Evolutionary conservation across 2,797 vertebrate genomes (phyloP).

Genomic region (Monodelphis domestica): DNA sequence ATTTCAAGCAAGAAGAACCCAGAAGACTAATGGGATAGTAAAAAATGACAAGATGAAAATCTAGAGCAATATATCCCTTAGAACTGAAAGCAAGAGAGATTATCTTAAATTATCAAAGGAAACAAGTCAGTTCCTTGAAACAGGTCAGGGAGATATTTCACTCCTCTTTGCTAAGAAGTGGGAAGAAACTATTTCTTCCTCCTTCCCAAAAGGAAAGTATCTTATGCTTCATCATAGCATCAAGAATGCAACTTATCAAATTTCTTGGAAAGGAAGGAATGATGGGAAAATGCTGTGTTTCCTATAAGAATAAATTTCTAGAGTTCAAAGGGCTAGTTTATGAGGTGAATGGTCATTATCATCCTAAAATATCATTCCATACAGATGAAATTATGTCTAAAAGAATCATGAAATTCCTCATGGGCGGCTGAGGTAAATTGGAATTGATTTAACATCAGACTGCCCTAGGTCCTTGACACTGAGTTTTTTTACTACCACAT

Average conservation of each 20-base stretch:
- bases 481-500: not conserved
- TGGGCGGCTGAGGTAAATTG: not conserved
- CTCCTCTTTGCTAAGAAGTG: not conserved
- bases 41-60: conserved; percentile 15
- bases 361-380: not conserved
- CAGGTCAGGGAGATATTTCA: not conserved
- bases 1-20: conserved; percentile 52
- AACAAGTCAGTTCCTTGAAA: not conserved
- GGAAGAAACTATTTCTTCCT: conserved; percentile 32
- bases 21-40: conserved; percentile 22
- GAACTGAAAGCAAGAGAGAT: not conserved
- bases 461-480: not conserved
- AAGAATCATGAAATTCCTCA: not conserved
- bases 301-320: not conserved
- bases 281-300: not conserved
- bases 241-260: not conserved
- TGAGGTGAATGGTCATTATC: not conserved
- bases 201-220: not conserved
- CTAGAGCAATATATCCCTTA: not conserved
- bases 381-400: not conserved
- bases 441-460: not conserved
- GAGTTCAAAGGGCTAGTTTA: not conserved
- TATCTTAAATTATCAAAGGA: not conserved
- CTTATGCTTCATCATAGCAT: not conserved
- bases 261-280: not conserved